Percentiles rank a stretch among this genome's conserved stretches.
These are phyloP conservation scores for Caenorhabditis afra DNA, from an alignment of 2,888 invertebrate genomes.

Conservation along the genomic window DNA sequence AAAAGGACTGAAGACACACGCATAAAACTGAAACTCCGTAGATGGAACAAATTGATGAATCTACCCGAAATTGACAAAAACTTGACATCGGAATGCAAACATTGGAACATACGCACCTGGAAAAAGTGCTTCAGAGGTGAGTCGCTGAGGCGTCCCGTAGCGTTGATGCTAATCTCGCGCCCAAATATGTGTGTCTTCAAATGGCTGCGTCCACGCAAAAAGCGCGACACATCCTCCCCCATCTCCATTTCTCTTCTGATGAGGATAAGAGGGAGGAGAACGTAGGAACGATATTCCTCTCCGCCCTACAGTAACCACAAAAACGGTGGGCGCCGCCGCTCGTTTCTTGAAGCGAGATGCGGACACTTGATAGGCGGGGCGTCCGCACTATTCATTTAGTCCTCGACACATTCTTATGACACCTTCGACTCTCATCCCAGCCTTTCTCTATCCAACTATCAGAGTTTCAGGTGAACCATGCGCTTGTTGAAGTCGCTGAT, in stretches of 20 bases:
- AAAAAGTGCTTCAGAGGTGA: constrained; percentile 19
- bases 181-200: constrained; percentile 19
- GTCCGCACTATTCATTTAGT: constrained; percentile 40
- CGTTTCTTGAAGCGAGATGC: constrained; percentile 10
- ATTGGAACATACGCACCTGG: constrained; percentile 35
- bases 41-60: constrained; percentile 18
- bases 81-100: constrained; percentile 59
- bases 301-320: constrained; percentile 52
- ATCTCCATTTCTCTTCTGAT: constrained; percentile 4
- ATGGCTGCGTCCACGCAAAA: constrained; percentile 24
- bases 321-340: constrained; percentile 22
- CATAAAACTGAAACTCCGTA: constrained; percentile 44
- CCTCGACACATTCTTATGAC: constrained; percentile 33
- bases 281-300: constrained; percentile 3
- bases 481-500: neutral
- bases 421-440: constrained; percentile 15
- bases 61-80: constrained; percentile 29
- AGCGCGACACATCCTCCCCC: constrained; percentile 38
- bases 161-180: constrained; percentile 32
- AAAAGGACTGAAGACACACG: constrained; percentile 40
- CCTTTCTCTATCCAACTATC: neutral
- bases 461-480: constrained; percentile 6
- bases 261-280: constrained; percentile 11
- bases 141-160: neutral
- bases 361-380: constrained; percentile 34